Evolutionary conservation across 2,888 invertebrate species (phyloP).

Genomic region (Zygaena filipendulae): DNA sequence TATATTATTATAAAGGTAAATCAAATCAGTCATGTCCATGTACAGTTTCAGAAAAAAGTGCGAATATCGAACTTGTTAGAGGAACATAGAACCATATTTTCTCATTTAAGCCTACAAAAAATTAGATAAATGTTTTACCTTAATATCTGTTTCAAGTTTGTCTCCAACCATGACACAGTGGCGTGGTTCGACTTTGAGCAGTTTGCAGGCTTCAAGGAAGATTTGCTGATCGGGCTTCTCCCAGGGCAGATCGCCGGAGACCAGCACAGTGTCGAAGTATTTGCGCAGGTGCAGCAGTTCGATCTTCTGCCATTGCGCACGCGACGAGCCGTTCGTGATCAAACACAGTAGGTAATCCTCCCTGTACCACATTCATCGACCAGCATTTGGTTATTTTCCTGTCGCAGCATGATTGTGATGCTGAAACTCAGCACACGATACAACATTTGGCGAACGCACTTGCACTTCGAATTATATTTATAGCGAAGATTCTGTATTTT

Average conservation of each 20-base stretch:
- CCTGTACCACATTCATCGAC: conserved; percentile 64
- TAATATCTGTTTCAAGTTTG: conserved; percentile 88
- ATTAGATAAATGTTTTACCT: conserved; percentile 38
- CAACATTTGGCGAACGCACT: conserved; percentile 40
- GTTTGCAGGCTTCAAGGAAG: conserved; percentile 83
- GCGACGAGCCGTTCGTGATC: conserved; percentile 88
- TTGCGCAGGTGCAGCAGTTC: conserved; percentile 74
- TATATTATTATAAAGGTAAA: background rate
- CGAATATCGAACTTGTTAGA: no score
- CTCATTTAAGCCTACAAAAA: background rate
- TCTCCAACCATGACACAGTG: conserved; percentile 90
- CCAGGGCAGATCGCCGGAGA: conserved; percentile 87
- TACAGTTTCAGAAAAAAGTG: no score
- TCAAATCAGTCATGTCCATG: no score
- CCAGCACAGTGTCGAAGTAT: conserved; percentile 83
- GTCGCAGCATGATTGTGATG: conserved; percentile 32
- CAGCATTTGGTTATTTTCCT: conserved; percentile 46
- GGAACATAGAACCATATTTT: background rate
- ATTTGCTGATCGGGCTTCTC: conserved; percentile 88
- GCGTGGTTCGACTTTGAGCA: conserved; percentile 77
- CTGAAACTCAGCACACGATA: conserved; percentile 58
- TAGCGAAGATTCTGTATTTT: conserved; percentile 10
- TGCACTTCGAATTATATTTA: conserved; percentile 23
- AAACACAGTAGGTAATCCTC: conserved; percentile 81
- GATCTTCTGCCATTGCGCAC: conserved; percentile 91